Base-by-base conservation (phyloP, 2,888 invertebrate species). In the Luperina nickerlii region DNA sequence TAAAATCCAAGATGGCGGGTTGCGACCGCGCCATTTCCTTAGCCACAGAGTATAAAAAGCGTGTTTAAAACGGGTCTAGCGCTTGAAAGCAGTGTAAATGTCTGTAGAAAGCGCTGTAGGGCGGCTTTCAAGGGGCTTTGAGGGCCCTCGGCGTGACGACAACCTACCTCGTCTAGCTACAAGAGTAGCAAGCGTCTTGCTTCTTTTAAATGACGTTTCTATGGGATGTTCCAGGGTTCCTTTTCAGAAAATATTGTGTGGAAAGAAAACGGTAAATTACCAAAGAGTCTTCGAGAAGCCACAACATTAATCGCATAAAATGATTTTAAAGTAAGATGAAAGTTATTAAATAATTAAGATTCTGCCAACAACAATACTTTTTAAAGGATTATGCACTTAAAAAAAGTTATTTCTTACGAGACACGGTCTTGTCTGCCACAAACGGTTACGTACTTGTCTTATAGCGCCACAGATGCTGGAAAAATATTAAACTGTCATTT, bases 21-120 rank as follows among this genome's bases (percentile, higher is more conserved):
- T 68, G 63, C 66, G 69, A 74, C 72, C 83, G 81, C 89, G 71
- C 77, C 79, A 72, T 84, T 88, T 84, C 83, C 84, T 84, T 81
- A 75, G 70, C 67, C 82, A 65, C 82, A 83, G 78, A 63, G 86
- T 79, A 88, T 83, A 84, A 89, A 88, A 89, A 85, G 89, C 83
- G 80, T 81, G 83, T 87, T 89, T 87, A 87, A 85, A 82, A 65
- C 82, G 79, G 78, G 81, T 84, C 81, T 87, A 86, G 86, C 88
- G 77, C 76, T 79, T 90, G 88, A 90, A 88, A 87, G 89, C 87
- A 83, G 88, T 88, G 90, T 88, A 89, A 90, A 90, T 90, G 88
- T 90, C 90, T 88, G 88, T 78, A 79, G 90, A 89, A 84, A 90
- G 78, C 60, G 86, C 87, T 88, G 62, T 77, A 88, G 89, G 84